These are phyloP conservation scores for Tribolium madens DNA, from an alignment of 1,140 invertebrate species.

Conservation along the genomic window DNA sequence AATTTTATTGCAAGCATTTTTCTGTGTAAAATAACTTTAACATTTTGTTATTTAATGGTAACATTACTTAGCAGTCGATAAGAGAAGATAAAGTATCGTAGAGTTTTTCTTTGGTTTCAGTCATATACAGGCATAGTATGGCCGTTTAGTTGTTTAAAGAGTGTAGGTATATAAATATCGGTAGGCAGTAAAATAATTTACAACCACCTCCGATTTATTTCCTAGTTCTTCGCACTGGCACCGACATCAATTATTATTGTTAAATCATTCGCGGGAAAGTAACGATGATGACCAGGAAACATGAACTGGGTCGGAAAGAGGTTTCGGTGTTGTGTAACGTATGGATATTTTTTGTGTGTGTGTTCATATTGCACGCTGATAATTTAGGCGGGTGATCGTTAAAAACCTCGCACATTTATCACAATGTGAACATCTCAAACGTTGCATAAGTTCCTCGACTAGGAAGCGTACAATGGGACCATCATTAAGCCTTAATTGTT, in stretches of 20 bases:
- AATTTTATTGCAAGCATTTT: too few species aligned
- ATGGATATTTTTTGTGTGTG: conserved; percentile 24
- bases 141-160: not conserved
- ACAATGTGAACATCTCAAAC: conserved; percentile 23
- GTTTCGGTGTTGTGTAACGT: conserved; percentile 35
- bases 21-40: too few species aligned
- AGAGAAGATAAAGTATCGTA: not conserved
- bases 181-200: not conserved
- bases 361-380: conserved; percentile 37
- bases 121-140: not conserved
- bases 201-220: conserved; percentile 8
- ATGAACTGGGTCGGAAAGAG: conserved; percentile 34
- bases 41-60: too few species aligned
- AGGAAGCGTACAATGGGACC: conserved; percentile 29
- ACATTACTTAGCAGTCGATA: too few species aligned
- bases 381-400: conserved; percentile 35
- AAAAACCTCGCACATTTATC: conserved; percentile 26
- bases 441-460: conserved; percentile 32
- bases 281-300: conserved; percentile 33
- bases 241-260: conserved; percentile 34
- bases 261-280: conserved; percentile 35
- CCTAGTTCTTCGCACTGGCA: conserved; percentile 10
- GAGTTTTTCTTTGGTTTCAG: not conserved
- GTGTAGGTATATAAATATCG: not conserved
- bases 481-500: conserved; percentile 32